phyloP scores from a whole-genome alignment of 2,113 vertebrate species.

The Strigops habroptila region DNA sequence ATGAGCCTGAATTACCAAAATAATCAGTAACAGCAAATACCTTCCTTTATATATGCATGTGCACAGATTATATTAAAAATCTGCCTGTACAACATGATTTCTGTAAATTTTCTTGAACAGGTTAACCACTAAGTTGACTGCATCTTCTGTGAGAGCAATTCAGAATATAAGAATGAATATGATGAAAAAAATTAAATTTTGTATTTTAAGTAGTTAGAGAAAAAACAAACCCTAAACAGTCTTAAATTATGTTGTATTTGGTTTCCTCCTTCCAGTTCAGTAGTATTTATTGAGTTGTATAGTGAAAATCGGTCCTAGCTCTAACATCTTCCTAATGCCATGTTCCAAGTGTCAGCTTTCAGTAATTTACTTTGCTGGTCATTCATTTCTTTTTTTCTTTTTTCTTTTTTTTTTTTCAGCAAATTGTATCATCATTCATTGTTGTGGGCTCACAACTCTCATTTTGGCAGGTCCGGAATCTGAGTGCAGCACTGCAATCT shows the following conservation, averaged over 20 bases:
- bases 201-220: slow-evolving; percentile 21
- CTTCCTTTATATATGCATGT: background rate
- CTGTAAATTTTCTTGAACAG: slow-evolving; percentile 24
- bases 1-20: slow-evolving; percentile 40
- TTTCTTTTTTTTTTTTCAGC: background rate
- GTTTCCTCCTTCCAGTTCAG: background rate
- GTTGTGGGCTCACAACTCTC: background rate
- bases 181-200: background rate
- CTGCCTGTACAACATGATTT: background rate
- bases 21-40: slow-evolving; percentile 9
- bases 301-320: background rate
- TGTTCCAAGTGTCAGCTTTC: background rate
- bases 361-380: background rate
- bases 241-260: background rate
- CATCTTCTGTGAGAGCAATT: background rate
- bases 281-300: background rate
- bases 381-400: background rate
- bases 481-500: background rate
- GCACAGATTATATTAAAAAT: slow-evolving; percentile 43
- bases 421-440: background rate
- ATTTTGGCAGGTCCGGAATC: slow-evolving; percentile 16
- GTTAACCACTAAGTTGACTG: slow-evolving; percentile 1
- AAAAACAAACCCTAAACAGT: background rate
- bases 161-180: background rate
- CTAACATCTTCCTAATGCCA: background rate